Evolutionary conservation across 2,113 vertebrate genomes (phyloP).

Genomic region (Etheostoma spectabile): DNA sequence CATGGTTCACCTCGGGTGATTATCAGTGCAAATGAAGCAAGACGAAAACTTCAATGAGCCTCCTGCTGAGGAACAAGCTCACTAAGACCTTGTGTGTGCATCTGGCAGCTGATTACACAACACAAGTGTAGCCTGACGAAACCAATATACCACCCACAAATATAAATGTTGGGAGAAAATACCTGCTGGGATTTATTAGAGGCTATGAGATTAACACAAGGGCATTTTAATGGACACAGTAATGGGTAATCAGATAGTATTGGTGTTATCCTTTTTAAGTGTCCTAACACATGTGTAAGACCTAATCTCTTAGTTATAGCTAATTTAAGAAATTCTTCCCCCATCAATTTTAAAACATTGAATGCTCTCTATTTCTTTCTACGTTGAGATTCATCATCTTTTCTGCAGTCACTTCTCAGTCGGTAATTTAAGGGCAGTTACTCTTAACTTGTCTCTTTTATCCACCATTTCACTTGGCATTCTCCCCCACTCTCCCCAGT

Average conservation of each 20-base stretch:
- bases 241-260: constrained; percentile 36
- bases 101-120: constrained; percentile 67
- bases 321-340: not conserved
- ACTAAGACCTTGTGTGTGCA: constrained; percentile 59
- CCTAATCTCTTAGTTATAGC: not conserved
- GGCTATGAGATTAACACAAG: constrained; percentile 33
- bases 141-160: constrained; percentile 60
- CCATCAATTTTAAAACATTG: not conserved
- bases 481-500: not conserved
- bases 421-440: constrained; percentile 30
- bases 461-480: constrained; percentile 30
- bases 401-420: not conserved
- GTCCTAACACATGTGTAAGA: not conserved
- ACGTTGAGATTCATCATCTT: not conserved
- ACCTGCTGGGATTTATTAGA: constrained; percentile 37
- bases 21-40: constrained; percentile 77
- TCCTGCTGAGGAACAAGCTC: constrained; percentile 67
- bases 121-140: constrained; percentile 59
- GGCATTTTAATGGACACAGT: constrained; percentile 29
- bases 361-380: constrained; percentile 4
- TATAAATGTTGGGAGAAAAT: constrained; percentile 37
- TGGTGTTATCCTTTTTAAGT: not conserved
- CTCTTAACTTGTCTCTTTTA: constrained; percentile 31
- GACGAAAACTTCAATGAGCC: constrained; percentile 63
- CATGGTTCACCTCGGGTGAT: constrained; percentile 68